Evolutionary conservation across 2,797 vertebrate species (phyloP).

Genomic region (Ambastaia sidthimunki): DNA sequence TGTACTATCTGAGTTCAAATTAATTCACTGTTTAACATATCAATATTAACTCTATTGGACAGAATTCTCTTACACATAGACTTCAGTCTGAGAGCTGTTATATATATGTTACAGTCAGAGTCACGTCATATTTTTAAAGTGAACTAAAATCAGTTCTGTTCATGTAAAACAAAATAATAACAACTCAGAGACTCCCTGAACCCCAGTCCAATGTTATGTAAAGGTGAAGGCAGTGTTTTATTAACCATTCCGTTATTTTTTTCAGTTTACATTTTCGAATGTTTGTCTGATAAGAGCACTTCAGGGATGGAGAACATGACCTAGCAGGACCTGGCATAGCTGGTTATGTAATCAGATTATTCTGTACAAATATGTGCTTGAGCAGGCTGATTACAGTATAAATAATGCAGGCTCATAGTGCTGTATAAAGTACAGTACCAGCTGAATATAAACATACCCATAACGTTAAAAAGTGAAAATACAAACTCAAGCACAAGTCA

Average conservation of each 20-base stretch:
- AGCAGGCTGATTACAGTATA: constrained; percentile 29
- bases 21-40: too few relatives aligned
- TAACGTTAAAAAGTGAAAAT: constrained; percentile 17
- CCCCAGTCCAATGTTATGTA: neutral
- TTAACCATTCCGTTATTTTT: neutral
- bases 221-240: constrained; percentile 1
- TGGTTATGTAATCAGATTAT: constrained; percentile 38
- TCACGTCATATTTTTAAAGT: neutral
- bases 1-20: too few relatives aligned
- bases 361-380: constrained; percentile 19
- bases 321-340: constrained; percentile 23
- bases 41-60: too few relatives aligned
- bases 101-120: too few relatives aligned
- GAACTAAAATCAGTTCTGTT: neutral
- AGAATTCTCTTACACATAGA: neutral
- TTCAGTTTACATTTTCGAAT: neutral
- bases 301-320: constrained; percentile 26
- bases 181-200: neutral
- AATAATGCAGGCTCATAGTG: constrained; percentile 34
- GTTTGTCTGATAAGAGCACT: constrained; percentile 9
- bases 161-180: neutral
- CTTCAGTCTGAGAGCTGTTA: neutral
- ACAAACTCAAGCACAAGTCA: neutral
- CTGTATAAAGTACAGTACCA: constrained; percentile 1
- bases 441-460: neutral